Evolutionary conservation across 2,888 invertebrate genomes (phyloP).

Genomic region (Tuta absoluta): DNA sequence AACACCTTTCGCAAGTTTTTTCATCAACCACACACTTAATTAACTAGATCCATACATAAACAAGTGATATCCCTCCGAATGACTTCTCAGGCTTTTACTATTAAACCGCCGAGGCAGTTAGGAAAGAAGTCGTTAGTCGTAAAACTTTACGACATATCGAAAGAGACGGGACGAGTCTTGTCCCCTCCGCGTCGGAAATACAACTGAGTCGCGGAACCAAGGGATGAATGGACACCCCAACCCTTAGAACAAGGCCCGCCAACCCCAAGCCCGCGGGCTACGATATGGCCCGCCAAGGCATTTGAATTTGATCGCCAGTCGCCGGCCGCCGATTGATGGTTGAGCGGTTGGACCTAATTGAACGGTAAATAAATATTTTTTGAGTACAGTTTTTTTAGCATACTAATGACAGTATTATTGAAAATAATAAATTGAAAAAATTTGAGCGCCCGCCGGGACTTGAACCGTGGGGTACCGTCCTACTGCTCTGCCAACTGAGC

Average conservation of each 20-base stretch:
- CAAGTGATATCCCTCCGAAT: neutral
- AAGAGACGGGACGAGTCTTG: constrained; percentile 42
- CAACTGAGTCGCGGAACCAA: constrained; percentile 47
- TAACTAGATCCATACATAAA: neutral
- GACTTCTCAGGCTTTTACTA: neutral
- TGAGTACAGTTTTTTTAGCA: too few relatives aligned
- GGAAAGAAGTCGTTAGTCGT: constrained; percentile 34
- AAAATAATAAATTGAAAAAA: too few relatives aligned
- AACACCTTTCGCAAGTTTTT: too few relatives aligned
- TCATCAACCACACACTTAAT: neutral
- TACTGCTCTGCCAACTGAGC: too few relatives aligned
- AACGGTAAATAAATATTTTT: too few relatives aligned
- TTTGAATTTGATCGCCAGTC: too few relatives aligned
- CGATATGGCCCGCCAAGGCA: too few relatives aligned
- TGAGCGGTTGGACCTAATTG: too few relatives aligned
- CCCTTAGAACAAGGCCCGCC: constrained; percentile 29
- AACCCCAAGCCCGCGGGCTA: constrained; percentile 38
- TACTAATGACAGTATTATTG: too few relatives aligned
- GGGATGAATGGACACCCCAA: constrained; percentile 54
- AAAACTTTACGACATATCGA: constrained; percentile 43
- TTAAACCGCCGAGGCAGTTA: neutral
- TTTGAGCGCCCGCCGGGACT: too few relatives aligned
- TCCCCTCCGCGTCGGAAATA: constrained; percentile 41
- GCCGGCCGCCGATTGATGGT: too few relatives aligned
- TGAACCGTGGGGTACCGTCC: too few relatives aligned